Conservation (phyloP, 92 coral and sea anemone genomes). For the Virgularia gustaviana region DNA sequence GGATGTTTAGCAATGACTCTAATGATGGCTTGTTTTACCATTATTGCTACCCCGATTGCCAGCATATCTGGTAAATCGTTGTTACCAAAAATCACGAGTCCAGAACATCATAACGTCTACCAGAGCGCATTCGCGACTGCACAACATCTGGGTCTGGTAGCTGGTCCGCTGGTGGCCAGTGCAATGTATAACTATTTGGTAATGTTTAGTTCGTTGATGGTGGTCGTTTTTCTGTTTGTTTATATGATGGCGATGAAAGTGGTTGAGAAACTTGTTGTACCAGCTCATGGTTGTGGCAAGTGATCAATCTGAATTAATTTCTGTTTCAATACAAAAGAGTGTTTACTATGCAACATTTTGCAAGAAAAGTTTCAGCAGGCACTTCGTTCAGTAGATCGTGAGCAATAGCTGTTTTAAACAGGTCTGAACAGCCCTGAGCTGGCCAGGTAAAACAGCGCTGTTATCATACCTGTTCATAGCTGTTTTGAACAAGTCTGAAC, state of each 20-base stretch:
- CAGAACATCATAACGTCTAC: constrained; percentile 19
- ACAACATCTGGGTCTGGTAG: constrained; percentile 36
- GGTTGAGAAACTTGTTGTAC: constrained; percentile 18
- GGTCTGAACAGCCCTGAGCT: no score
- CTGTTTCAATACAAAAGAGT: no score
- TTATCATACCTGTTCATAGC: no score
- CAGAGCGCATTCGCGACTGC: constrained; percentile 28
- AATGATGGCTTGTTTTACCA: constrained; percentile 28
- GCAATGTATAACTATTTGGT: constrained; percentile 17
- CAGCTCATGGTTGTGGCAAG: constrained; percentile 12
- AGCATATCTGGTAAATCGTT: constrained; percentile 33
- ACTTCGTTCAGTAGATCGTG: no score
- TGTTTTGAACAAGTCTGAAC: no score
- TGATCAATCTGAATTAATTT: no score
- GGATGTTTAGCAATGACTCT: constrained; percentile 29
- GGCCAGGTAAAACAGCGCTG: no score
- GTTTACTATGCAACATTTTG: no score
- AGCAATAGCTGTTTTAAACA: no score
- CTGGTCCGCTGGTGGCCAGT: constrained; percentile 32
- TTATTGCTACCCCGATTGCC: constrained; percentile 17
- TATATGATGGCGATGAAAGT: constrained; percentile 10
- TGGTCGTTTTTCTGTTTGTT: constrained; percentile 6
- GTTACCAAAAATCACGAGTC: constrained; percentile 21
- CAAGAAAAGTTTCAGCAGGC: no score
- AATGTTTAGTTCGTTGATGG: constrained; percentile 20